Evolutionary conservation across 2,113 vertebrate genomes (phyloP), one percentile per base, ranked within the genome.

Genomic region (Percopsis transmontana): DNA sequence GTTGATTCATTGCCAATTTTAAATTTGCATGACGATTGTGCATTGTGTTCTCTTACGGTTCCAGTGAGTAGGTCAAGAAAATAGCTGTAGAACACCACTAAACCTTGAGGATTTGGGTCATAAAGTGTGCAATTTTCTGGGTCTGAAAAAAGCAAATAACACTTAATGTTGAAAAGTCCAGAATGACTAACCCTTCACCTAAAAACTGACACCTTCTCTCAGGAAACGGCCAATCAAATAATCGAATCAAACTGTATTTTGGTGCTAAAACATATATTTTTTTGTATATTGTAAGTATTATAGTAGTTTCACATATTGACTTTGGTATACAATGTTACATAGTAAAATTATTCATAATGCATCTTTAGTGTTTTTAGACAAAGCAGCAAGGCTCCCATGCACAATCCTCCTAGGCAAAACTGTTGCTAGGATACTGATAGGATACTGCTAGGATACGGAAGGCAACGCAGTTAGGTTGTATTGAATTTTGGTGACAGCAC

Each of bases 31-130:
- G n/a, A 16, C 1, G 51, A 53, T n/a, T 38, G 54, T 27, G 42
- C 18, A 20, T 23, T 52, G 21, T 27, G 62, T 45, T 51, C 44
- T 54, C 89, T 76, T 72, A 97, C 95, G 88, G 89, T 91, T 88
- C 94, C 95, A 0, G 94, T 94, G 16, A 97, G 91, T 60, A 96
- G 68, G 66, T 94, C 85, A 57, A 95, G 90, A 61, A 95, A 74
- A 77, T 92, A 93, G 2, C 77, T 76, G 72, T 91, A 86, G 76
- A 92, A 95, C 60, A 70, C 1, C 52, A 85, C 71, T 63, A 94
- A 67, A 60, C 84, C 88, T 20, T 74, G 60, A 44, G 76, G 67
- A 48, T 55, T 59, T 8, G 91, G 92, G 33, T 88, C 55, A 50
- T 96, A 96, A 5, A 21, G 0, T 56, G 77, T 64, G 45, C 95